These are phyloP conservation scores for Myzus persicae DNA, from an alignment of 1,140 invertebrate genomes.

Conservation along the genomic window DNA sequence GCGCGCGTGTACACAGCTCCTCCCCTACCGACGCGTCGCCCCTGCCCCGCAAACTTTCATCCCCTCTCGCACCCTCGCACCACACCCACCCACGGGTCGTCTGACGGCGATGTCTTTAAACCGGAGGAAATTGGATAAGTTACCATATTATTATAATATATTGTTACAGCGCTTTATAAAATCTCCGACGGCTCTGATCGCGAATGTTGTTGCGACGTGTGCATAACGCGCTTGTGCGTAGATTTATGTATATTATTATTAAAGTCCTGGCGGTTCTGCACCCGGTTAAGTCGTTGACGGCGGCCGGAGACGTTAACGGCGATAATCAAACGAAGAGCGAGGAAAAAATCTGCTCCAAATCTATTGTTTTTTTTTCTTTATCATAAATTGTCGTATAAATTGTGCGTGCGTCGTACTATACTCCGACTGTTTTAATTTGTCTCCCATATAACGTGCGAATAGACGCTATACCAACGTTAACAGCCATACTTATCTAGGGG, in stretches of 20 bases:
- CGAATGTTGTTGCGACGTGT: no score
- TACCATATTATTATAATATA: constrained; percentile 28
- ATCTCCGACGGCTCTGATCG: neutral
- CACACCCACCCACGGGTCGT: no score
- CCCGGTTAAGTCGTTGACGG: neutral
- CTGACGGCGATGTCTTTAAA: neutral
- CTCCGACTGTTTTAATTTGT: neutral
- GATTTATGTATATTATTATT: neutral
- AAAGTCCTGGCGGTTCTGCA: neutral
- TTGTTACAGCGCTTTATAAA: neutral
- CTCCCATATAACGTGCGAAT: neutral
- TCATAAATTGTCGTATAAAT: neutral
- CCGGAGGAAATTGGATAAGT: constrained; percentile 47
- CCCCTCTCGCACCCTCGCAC: neutral
- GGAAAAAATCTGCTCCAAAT: neutral
- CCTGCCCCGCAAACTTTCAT: neutral
- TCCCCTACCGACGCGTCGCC: neutral
- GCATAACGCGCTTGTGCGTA: neutral
- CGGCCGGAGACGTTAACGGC: neutral
- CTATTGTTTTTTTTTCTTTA: neutral
- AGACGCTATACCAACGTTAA: neutral
- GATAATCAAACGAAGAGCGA: neutral
- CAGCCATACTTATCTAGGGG: neutral
- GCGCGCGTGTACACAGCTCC: neutral
- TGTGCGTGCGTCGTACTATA: neutral